Evolutionary conservation across 1,140 invertebrate genomes (phyloP).

Genomic region (Amyelois transitella): DNA sequence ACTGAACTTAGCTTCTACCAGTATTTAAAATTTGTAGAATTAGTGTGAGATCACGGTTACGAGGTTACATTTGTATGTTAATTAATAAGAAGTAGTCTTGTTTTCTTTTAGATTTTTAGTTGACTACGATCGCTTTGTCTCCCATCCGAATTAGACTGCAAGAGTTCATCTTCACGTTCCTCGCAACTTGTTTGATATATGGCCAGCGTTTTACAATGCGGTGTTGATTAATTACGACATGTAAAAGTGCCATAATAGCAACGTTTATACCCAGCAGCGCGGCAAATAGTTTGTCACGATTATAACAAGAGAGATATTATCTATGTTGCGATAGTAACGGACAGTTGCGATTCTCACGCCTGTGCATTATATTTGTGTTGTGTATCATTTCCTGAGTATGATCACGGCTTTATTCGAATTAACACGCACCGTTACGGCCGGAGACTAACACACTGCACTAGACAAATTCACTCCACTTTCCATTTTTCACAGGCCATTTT

Average conservation of each 20-base stretch:
- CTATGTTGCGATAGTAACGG: constrained; percentile 23
- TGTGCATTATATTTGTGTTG: constrained; percentile 25
- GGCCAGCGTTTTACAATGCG: not conserved
- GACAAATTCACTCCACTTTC: constrained; percentile 68
- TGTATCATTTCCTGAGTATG: constrained; percentile 34
- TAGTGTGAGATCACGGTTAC: not conserved
- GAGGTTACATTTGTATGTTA: not conserved
- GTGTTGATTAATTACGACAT: constrained; percentile 14
- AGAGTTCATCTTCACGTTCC: not conserved
- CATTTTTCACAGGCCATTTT: constrained; percentile 64
- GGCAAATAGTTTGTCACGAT: constrained; percentile 44
- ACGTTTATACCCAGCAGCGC: constrained; percentile 30
- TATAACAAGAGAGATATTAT: constrained; percentile 39
- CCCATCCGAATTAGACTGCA: constrained; percentile 3
- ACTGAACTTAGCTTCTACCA: not conserved
- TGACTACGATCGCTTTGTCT: constrained; percentile 8
- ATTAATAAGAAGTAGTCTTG: not conserved
- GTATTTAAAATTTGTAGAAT: not conserved
- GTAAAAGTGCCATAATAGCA: constrained; percentile 25
- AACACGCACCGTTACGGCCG: constrained; percentile 43
- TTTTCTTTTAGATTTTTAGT: constrained; percentile 4
- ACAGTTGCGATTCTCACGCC: constrained; percentile 39
- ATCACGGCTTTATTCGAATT: constrained; percentile 28
- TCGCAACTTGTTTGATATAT: not conserved
- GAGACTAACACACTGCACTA: constrained; percentile 51